Conservation (phyloP, 1,140 invertebrate genomes). For the Drosophila athabasca region DNA sequence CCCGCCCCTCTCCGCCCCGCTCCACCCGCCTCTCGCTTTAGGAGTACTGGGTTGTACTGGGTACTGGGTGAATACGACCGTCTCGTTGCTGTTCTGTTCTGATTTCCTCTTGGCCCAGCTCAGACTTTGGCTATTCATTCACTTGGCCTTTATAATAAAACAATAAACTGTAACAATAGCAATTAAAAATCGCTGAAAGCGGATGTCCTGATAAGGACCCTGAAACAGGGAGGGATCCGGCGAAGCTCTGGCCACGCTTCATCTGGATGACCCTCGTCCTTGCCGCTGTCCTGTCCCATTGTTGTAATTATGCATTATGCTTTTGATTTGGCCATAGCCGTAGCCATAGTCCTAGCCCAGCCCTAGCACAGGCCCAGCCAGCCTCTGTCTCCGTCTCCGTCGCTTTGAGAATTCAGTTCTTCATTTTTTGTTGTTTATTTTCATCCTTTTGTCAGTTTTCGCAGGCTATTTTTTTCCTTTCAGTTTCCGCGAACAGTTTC, state of each 20-base stretch:
- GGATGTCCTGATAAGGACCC: conserved; percentile 76
- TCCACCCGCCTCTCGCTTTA: background rate
- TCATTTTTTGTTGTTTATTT: conserved; percentile 2
- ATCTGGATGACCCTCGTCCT: conserved; percentile 50
- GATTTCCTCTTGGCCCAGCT: conserved; percentile 6
- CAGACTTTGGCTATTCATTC: conserved; percentile 71
- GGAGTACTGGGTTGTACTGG: background rate
- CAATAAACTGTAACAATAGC: conserved; percentile 81
- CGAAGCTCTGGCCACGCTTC: conserved; percentile 26
- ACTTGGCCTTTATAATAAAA: conserved; percentile 79
- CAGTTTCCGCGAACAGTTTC: conserved; percentile 37
- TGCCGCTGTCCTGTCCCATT: conserved; percentile 54
- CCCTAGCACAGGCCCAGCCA: background rate
- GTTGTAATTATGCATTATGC: conserved; percentile 79
- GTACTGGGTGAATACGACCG: too few relatives aligned
- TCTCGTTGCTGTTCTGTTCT: too few relatives aligned
- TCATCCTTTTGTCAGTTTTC: conserved; percentile 40
- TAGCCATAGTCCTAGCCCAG: background rate
- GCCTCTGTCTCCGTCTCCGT: background rate
- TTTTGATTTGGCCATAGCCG: conserved; percentile 20
- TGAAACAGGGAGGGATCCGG: conserved; percentile 16
- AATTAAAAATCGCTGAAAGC: conserved; percentile 81
- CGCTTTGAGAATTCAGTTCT: conserved; percentile 13
- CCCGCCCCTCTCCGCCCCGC: background rate
- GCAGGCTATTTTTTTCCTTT: conserved; percentile 2